phyloP scores from a whole-genome alignment of 1,140 invertebrate genomes.

The Chironomus tepperi region DNA sequence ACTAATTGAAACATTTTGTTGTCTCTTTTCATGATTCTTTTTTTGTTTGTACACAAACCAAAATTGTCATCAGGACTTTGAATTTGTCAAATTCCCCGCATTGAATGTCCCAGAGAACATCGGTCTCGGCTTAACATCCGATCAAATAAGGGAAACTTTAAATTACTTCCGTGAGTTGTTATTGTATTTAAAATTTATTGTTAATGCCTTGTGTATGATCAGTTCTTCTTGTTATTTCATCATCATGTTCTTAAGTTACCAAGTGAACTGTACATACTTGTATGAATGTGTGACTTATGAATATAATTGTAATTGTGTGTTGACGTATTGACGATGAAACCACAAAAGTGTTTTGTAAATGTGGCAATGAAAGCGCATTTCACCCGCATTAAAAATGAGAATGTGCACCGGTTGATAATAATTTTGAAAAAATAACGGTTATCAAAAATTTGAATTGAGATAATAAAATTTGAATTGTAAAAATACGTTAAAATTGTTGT shows the following conservation, averaged over 20 bases:
- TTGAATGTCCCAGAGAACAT: slow-evolving; percentile 55
- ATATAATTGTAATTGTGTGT: too few species aligned
- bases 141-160: slow-evolving; percentile 89
- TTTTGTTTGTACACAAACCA: slow-evolving; percentile 33
- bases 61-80: slow-evolving; percentile 51
- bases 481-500: not conserved
- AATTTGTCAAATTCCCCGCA: slow-evolving; percentile 83
- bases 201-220: slow-evolving; percentile 25
- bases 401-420: too few species aligned
- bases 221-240: not conserved
- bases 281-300: not conserved
- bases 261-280: not conserved
- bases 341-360: too few species aligned
- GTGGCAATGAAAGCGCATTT: too few species aligned
- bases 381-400: too few species aligned
- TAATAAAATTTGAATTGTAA: too few species aligned
- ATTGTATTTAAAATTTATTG: slow-evolving; percentile 1
- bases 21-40: too few species aligned
- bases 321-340: too few species aligned
- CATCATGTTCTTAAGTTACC: not conserved
- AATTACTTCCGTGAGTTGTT: slow-evolving; percentile 93
- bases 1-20: too few species aligned
- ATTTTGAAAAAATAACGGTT: too few species aligned
- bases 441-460: too few species aligned
- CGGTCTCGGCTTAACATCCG: slow-evolving; percentile 79